Conservation (phyloP, 1,140 invertebrate species). For the Pygmarrhopalites habei region DNA sequence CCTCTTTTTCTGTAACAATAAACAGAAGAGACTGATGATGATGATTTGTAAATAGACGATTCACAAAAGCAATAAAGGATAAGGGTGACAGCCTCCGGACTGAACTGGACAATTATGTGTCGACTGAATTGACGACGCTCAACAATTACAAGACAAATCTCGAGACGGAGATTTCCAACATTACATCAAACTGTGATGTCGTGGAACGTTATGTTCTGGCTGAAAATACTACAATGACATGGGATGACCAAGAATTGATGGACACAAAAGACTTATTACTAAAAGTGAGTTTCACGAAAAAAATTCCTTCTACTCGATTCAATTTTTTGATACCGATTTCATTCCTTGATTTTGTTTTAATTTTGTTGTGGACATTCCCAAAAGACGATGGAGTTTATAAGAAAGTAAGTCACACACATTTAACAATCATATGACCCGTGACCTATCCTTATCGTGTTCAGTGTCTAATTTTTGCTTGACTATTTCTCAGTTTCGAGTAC, state of each 20-base stretch:
- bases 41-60: constrained; percentile 54
- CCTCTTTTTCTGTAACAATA: neutral
- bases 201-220: constrained; percentile 89
- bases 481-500: constrained; percentile 86
- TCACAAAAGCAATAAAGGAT: constrained; percentile 85
- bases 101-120: constrained; percentile 81
- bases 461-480: no score
- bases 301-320: no score
- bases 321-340: no score
- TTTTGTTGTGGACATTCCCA: no score
- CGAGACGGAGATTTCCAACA: constrained; percentile 76
- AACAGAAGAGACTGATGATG: neutral
- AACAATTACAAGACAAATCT: constrained; percentile 42
- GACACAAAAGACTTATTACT: constrained; percentile 84
- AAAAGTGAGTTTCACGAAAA: no score
- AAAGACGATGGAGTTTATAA: constrained; percentile 87
- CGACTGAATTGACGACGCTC: constrained; percentile 71
- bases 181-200: constrained; percentile 88
- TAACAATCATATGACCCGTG: no score
- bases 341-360: no score
- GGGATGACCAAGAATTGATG: constrained; percentile 81
- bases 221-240: constrained; percentile 56
- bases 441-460: no score
- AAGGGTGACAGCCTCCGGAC: constrained; percentile 77
- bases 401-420: no score